Base-by-base conservation (phyloP, 2,888 invertebrate genomes). In the Yponomeuta cagnagella region DNA sequence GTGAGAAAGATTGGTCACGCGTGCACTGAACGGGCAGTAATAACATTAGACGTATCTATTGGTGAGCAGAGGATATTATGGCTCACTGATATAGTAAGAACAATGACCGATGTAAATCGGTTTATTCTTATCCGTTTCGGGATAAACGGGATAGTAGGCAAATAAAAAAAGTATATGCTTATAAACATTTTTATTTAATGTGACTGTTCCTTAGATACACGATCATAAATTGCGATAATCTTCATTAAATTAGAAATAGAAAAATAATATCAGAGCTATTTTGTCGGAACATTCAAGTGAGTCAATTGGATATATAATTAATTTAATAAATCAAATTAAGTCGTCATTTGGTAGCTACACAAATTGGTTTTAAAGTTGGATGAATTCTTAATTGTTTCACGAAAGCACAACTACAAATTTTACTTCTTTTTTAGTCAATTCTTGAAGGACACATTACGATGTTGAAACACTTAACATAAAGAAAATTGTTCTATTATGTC, bases 221-320 rank as follows among this genome's bases (percentile, higher is more conserved):
- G 87, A 87, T 86, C 85, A 86, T 83, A 87, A 84, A 87, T 78
- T 87, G 87, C 78, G 84, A 87, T 88, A 87, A 87, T 88, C 84
- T 85, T 87, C 88, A 86, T 90, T 90, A 90, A 90, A 92, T 90
- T 89, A 91, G 90, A 89, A 87, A 90, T 92, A 91, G 90, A 91
- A 91, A 92, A 92, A 91, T 92, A 91, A 91, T 92, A 92, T 92
- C 89, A 91, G 85, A 89, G 84, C 88, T 89, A 86, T 85, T 86
- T 83, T 82, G 85, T 86, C 87, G 89, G 88, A 90, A 89, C 89
- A 87, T 89, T 84, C 74, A 65, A 79, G 80, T 83, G 82, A 86
- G 86, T 88, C 85, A 85, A 81, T 77, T 82, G 80, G 65, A 70
- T 58, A 69, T 10, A 69, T 58, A 58, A 58, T 58, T 58, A 58